Evolutionary conservation across 2,113 vertebrate genomes (phyloP).

Genomic region (Numenius arquata): DNA sequence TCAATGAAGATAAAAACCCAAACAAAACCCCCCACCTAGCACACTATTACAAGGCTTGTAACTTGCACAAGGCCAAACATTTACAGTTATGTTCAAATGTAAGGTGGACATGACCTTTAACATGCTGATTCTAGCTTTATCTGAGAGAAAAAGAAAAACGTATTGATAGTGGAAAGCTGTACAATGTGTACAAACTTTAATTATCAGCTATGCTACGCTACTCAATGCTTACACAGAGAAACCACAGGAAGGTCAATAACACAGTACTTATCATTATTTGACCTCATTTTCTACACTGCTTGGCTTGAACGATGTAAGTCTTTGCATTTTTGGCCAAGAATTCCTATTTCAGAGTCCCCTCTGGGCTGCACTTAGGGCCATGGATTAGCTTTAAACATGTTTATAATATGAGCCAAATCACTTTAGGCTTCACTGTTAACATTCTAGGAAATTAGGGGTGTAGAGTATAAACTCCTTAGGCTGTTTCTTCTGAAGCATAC

Average conservation of each 20-base stretch:
- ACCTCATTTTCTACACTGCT: constrained; percentile 8
- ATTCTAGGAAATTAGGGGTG: neutral
- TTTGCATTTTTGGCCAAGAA: neutral
- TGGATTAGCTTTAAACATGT: neutral
- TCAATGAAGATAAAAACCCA: neutral
- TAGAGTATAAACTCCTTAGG: neutral
- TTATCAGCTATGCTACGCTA: neutral
- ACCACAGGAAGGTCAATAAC: constrained; percentile 9
- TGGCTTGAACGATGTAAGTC: neutral
- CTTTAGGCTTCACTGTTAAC: neutral
- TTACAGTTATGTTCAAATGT: constrained; percentile 21
- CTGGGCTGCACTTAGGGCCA: neutral
- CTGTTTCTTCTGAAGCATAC: neutral
- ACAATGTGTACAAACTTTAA: neutral
- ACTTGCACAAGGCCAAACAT: neutral
- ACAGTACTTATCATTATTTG: neutral
- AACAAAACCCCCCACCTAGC: neutral
- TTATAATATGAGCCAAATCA: neutral
- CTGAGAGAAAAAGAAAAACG: constrained; percentile 4
- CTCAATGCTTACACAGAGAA: neutral
- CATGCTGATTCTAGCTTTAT: neutral
- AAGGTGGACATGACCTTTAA: neutral
- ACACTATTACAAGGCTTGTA: neutral
- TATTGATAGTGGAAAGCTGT: neutral
- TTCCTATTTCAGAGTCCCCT: neutral